Percentiles rank a stretch among this genome's conserved stretches.
Conservation (phyloP, 2,888 invertebrate species). For the Temnothorax unifasciatus region DNA sequence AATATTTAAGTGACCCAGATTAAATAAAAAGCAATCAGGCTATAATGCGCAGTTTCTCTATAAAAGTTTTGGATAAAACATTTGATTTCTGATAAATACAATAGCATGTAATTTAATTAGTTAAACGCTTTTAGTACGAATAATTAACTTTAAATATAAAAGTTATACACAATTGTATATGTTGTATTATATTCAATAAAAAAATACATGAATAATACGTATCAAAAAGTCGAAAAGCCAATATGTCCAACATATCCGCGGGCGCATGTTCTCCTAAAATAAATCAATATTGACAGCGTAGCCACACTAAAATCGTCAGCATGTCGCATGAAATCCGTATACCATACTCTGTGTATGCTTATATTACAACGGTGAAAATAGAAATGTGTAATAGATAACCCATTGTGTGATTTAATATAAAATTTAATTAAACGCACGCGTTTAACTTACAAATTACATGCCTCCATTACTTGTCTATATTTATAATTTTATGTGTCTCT, state of each 20-base stretch:
- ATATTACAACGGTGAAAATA: not conserved
- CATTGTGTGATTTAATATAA: not conserved
- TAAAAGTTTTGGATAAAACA: not conserved
- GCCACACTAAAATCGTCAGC: constrained; percentile 46
- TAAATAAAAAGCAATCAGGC: constrained; percentile 21
- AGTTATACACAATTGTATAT: not conserved
- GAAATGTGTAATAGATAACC: constrained; percentile 10
- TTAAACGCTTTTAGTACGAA: constrained; percentile 7
- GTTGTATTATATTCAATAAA: not conserved
- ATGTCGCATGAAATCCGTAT: constrained; percentile 8
- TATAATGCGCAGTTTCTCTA: constrained; percentile 2
- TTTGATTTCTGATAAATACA: not conserved
- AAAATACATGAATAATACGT: constrained; percentile 22
- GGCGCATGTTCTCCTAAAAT: constrained; percentile 32
- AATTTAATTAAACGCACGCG: not conserved
- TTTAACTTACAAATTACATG: constrained; percentile 4
- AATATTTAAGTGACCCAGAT: constrained; percentile 40
- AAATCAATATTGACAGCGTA: constrained; percentile 54
- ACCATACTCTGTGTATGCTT: not conserved
- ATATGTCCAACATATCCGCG: constrained; percentile 48
- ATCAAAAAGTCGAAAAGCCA: constrained; percentile 37
- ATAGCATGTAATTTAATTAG: constrained; percentile 22
- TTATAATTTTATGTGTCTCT: not conserved
- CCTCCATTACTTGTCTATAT: not conserved
- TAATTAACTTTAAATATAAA: not conserved